These are phyloP conservation scores for Setophaga petechia DNA, from an alignment of 2,113 vertebrate genomes.

Conservation along the genomic window DNA sequence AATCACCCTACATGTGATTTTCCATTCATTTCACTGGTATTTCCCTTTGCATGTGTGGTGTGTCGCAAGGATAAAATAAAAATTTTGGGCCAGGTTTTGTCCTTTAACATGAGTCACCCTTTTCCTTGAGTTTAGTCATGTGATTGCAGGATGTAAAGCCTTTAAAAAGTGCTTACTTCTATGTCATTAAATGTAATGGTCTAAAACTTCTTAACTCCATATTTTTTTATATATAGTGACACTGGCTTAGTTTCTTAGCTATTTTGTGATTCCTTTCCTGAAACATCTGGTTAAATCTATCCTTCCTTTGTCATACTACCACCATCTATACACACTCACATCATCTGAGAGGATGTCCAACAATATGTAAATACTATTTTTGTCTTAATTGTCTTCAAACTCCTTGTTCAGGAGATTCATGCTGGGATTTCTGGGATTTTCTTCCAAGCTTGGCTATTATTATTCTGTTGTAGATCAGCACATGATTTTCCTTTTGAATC, in stretches of 20 bases:
- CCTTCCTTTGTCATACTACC: not conserved
- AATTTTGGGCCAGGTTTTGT: not conserved
- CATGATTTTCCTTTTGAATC: conserved; percentile 22
- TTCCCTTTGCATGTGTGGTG: rapidly evolving
- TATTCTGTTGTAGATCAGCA: not conserved
- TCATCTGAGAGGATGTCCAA: not conserved
- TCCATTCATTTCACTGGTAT: not conserved
- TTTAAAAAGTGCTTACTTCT: not conserved
- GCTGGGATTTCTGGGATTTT: not conserved
- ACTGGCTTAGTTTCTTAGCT: not conserved
- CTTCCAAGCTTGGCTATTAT: not conserved
- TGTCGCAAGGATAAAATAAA: not conserved
- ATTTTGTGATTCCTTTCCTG: not conserved
- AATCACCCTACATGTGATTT: not conserved
- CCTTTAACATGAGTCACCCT: rapidly evolving
- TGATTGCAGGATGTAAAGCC: not conserved
- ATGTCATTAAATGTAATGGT: not conserved
- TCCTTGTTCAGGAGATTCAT: not conserved
- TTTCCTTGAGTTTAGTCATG: not conserved
- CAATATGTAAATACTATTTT: not conserved
- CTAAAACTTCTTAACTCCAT: not conserved
- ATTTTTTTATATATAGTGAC: not conserved
- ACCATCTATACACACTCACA: not conserved
- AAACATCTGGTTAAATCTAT: not conserved
- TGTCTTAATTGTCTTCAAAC: not conserved